A percentile compares a stretch with the other conserved stretches of the same genome.
phyloP scores from a whole-genome alignment of 2,888 invertebrate genomes.

The Hetaerina titia region DNA sequence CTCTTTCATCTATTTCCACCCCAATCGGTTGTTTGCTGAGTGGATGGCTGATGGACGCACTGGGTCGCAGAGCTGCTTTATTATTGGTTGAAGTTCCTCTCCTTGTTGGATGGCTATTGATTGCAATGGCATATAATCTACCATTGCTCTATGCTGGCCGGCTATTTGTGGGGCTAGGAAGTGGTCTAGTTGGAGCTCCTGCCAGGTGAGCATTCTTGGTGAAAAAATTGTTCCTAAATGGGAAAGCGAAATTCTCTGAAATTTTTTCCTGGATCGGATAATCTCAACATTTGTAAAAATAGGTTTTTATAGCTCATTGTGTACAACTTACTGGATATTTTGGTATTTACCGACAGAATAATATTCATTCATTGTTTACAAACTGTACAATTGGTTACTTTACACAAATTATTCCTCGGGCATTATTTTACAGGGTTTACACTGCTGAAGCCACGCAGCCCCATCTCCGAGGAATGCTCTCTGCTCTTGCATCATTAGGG shows the following conservation, averaged over 20 bases:
- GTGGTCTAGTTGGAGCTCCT: constrained; percentile 87
- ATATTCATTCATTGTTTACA: not conserved
- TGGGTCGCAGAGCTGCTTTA: constrained; percentile 83
- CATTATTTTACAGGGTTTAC: constrained; percentile 78
- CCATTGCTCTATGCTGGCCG: constrained; percentile 83
- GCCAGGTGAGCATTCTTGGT: constrained; percentile 75
- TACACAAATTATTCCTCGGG: no score
- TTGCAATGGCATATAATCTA: constrained; percentile 81
- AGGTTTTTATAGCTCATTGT: not conserved
- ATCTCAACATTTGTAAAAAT: no score
- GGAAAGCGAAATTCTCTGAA: not conserved
- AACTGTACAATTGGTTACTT: no score
- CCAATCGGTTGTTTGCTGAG: constrained; percentile 85
- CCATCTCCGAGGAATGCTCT: constrained; percentile 86
- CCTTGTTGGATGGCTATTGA: constrained; percentile 84
- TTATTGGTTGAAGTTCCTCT: constrained; percentile 84
- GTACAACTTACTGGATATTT: not conserved
- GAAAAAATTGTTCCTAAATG: not conserved
- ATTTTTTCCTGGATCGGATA: no score
- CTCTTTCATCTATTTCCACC: constrained; percentile 83
- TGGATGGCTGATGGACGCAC: constrained; percentile 85
- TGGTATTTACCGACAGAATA: not conserved
- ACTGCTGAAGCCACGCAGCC: constrained; percentile 84
- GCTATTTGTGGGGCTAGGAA: constrained; percentile 84
- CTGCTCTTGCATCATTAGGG: constrained; percentile 85